A percentile compares a stretch with the other conserved stretches of the same genome.
phyloP scores from a whole-genome alignment of 2,113 vertebrate species.

The Chionomys nivalis region DNA sequence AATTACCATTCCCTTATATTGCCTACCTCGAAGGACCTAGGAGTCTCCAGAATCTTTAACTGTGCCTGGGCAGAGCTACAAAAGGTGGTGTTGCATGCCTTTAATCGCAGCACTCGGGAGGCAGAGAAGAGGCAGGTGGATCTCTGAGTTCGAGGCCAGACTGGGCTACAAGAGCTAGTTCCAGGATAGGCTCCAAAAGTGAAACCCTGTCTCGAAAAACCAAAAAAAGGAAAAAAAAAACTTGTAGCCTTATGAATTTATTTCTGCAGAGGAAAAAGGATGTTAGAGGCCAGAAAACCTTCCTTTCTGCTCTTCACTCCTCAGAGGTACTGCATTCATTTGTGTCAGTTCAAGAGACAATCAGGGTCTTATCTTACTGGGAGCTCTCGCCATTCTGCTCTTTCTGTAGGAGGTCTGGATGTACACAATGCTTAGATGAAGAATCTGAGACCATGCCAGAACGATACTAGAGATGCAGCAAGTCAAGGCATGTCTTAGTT shows the following conservation, averaged over 20 bases:
- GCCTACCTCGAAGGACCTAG: neutral
- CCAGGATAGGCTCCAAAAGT: no score
- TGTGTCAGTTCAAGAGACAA: neutral
- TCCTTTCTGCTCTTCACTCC: neutral
- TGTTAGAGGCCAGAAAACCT: neutral
- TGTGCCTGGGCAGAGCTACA: neutral
- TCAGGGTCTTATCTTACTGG: neutral
- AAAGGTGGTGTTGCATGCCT: neutral
- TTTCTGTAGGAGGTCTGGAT: neutral
- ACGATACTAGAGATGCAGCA: fast-evolving
- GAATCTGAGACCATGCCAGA: neutral
- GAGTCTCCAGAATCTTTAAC: conserved; percentile 33
- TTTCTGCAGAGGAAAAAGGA: conserved; percentile 1
- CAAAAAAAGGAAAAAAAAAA: neutral
- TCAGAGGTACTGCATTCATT: neutral
- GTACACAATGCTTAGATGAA: neutral
- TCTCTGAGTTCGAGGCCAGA: no score
- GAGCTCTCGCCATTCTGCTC: neutral
- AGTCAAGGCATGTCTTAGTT: neutral
- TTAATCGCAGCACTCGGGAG: no score
- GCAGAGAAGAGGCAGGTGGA: no score
- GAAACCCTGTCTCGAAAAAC: no score
- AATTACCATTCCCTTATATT: conserved; percentile 2
- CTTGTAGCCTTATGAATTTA: neutral
- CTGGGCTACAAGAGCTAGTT: no score